These are phyloP conservation scores for Clanis bilineata DNA, from an alignment of 2,888 invertebrate genomes.

Conservation along the genomic window DNA sequence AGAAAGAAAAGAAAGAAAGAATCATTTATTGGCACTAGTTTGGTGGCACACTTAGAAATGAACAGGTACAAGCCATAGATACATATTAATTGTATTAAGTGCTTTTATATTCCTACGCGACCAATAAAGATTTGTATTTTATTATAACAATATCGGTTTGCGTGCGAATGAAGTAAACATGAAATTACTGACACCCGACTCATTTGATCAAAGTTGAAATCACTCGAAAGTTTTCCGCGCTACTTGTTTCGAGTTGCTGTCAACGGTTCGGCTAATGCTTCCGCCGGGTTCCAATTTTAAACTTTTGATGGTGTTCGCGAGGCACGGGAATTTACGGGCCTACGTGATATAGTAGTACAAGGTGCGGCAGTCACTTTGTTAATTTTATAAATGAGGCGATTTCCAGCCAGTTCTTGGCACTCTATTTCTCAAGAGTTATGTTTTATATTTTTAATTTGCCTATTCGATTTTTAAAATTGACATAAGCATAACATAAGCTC, in stretches of 20 bases:
- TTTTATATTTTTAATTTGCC: slow-evolving; percentile 25
- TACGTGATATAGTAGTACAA: slow-evolving; percentile 19
- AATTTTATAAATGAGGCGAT: slow-evolving; percentile 27
- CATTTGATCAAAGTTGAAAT: slow-evolving; percentile 77
- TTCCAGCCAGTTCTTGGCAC: slow-evolving; percentile 6
- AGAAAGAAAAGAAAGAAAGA: too few species aligned
- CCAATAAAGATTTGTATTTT: too few species aligned
- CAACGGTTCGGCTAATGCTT: slow-evolving; percentile 76
- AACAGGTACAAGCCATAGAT: too few species aligned
- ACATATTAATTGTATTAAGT: too few species aligned
- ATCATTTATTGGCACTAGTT: too few species aligned
- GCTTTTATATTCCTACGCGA: too few species aligned
- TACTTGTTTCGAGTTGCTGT: slow-evolving; percentile 72
- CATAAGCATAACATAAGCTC: too few species aligned
- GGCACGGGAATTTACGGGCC: slow-evolving; percentile 53
- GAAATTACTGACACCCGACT: slow-evolving; percentile 62
- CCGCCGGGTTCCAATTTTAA: slow-evolving; percentile 74
- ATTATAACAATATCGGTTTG: slow-evolving; percentile 44
- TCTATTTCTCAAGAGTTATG: slow-evolving; percentile 6
- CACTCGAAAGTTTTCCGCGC: slow-evolving; percentile 65
- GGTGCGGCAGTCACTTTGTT: slow-evolving; percentile 23
- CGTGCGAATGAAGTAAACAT: slow-evolving; percentile 37
- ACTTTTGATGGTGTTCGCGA: slow-evolving; percentile 74
- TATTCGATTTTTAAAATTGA: background rate
- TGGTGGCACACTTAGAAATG: too few species aligned